Conservation (phyloP, 1,140 invertebrate species). For the Neoseiulus cucumeris region DNA sequence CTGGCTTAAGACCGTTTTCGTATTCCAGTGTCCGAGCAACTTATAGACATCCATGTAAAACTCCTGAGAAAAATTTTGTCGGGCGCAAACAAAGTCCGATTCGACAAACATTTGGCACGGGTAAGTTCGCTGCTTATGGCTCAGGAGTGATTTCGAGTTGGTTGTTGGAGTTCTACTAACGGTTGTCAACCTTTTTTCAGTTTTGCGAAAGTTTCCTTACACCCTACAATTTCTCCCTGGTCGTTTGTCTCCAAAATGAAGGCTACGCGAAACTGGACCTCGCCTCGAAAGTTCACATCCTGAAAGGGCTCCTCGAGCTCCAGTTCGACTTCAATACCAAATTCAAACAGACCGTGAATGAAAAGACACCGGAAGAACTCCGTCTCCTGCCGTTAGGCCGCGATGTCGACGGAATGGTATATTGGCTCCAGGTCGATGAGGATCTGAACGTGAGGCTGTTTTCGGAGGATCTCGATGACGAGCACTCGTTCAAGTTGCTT, state of each 20-base stretch:
- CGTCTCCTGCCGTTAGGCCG: slow-evolving; percentile 64
- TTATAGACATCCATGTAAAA: slow-evolving; percentile 69
- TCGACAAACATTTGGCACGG: slow-evolving; percentile 70
- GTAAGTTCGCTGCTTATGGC: no score
- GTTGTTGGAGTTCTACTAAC: no score
- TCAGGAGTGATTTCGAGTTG: background rate
- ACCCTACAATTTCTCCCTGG: background rate
- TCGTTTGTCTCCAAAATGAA: background rate
- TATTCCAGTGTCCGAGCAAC: slow-evolving; percentile 24
- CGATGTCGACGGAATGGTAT: slow-evolving; percentile 66
- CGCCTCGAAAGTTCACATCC: slow-evolving; percentile 16
- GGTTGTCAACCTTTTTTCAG: slow-evolving; percentile 11
- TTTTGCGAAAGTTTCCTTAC: background rate
- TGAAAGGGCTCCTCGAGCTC: slow-evolving; percentile 62
- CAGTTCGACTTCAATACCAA: slow-evolving; percentile 86
- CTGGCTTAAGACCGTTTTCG: background rate
- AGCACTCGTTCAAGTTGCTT: slow-evolving; percentile 69
- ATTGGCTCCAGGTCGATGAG: slow-evolving; percentile 79
- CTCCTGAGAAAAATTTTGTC: slow-evolving; percentile 60
- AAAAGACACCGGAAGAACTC: slow-evolving; percentile 50
- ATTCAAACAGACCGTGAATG: slow-evolving; percentile 78
- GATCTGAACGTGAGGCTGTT: slow-evolving; percentile 75
- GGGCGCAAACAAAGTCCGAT: slow-evolving; percentile 59
- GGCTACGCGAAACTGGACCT: slow-evolving; percentile 5
- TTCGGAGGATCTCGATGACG: slow-evolving; percentile 81